These are phyloP conservation scores for Apamea monoglypha DNA, from an alignment of 2,888 invertebrate genomes.

Conservation along the genomic window DNA sequence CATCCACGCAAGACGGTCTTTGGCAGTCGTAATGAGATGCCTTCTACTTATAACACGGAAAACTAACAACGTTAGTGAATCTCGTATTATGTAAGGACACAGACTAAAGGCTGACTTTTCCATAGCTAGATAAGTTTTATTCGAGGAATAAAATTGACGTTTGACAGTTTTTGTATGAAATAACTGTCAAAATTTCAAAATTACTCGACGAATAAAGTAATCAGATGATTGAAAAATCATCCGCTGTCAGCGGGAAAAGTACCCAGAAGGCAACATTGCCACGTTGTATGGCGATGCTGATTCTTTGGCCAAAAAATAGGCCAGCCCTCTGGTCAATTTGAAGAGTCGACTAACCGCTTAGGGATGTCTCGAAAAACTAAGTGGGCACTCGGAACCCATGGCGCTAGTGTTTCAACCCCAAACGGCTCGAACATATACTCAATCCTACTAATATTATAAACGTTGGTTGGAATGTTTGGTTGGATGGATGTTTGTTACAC, in stretches of 20 bases:
- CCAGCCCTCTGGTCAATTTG: not conserved
- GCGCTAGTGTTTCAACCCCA: not conserved
- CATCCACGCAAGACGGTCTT: not conserved
- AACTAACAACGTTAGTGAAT: not conserved
- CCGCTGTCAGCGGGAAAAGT: not conserved
- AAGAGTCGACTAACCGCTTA: not conserved
- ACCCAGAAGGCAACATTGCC: not conserved
- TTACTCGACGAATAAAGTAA: no score
- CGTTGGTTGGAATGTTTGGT: no score
- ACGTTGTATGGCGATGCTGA: not conserved
- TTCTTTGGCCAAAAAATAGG: not conserved
- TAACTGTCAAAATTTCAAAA: no score
- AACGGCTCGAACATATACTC: not conserved
- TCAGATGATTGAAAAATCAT: no score
- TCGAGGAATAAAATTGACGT: no score
- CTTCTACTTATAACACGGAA: not conserved
- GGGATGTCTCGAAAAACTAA: not conserved
- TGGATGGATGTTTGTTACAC: no score
- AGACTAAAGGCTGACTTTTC: no score
- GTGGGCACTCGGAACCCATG: not conserved
- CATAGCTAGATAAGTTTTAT: no score
- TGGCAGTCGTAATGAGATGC: not conserved
- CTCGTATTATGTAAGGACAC: no score
- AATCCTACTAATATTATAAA: no score
- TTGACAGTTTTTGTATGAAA: no score